phyloP scores from a whole-genome alignment of 1,140 invertebrate species.

The Lepidostoma basale region DNA sequence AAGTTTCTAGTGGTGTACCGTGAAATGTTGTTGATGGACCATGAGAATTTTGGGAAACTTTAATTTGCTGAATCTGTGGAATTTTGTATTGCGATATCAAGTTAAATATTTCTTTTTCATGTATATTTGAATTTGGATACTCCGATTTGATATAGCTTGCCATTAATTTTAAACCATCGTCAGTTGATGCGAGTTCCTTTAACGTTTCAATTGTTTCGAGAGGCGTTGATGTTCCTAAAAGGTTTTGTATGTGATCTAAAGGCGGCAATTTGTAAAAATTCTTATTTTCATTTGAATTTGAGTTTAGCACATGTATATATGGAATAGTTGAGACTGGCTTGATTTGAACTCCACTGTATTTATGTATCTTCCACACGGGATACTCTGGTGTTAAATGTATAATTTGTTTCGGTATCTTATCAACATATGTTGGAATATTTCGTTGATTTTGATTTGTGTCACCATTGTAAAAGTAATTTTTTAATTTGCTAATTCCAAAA shows the following conservation, averaged over 20 bases:
- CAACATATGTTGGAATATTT: too few relatives aligned
- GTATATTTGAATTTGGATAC: neutral
- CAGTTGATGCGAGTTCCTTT: conserved; percentile 35
- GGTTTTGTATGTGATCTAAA: conserved; percentile 26
- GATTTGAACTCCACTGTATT: conserved; percentile 41
- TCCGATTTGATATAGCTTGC: conserved; percentile 36
- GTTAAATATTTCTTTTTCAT: neutral
- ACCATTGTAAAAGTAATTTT: too few relatives aligned
- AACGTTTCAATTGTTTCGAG: conserved; percentile 35
- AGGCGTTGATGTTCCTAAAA: conserved; percentile 35
- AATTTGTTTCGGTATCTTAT: too few relatives aligned
- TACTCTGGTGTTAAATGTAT: conserved; percentile 17
- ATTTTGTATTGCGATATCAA: conserved; percentile 11
- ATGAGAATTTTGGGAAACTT: neutral
- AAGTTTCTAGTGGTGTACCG: neutral
- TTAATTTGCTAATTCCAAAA: too few relatives aligned
- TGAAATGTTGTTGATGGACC: neutral
- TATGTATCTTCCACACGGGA: conserved; percentile 42
- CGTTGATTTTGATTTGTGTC: too few relatives aligned
- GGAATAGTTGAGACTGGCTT: conserved; percentile 36
- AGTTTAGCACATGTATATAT: neutral
- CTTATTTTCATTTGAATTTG: neutral
- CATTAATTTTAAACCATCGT: conserved; percentile 34
- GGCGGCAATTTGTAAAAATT: conserved; percentile 10
- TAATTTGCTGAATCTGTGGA: neutral